These are phyloP conservation scores for Procavia capensis DNA, from an alignment of 2,113 vertebrate species.

Conservation along the genomic window DNA sequence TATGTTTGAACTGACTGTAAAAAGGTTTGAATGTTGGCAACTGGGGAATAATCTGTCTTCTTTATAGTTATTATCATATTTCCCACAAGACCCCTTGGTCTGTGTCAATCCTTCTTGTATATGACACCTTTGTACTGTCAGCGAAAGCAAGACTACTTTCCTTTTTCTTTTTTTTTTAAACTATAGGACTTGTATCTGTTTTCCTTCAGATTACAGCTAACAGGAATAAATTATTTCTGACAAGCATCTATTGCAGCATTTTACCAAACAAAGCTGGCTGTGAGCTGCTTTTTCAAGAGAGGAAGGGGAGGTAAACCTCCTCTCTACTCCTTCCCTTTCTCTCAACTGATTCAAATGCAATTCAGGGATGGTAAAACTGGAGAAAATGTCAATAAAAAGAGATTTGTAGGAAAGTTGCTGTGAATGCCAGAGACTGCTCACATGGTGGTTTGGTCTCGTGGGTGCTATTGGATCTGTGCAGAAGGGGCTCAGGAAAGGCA, in stretches of 20 bases:
- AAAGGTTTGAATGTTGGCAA: slow-evolving; percentile 96
- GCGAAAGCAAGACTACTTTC: slow-evolving; percentile 90
- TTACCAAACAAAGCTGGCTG: slow-evolving; percentile 85
- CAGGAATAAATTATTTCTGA: slow-evolving; percentile 90
- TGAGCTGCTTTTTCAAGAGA: slow-evolving; percentile 70
- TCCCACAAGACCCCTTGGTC: slow-evolving; percentile 94
- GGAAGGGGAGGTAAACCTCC: background rate
- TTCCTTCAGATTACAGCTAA: slow-evolving; percentile 88
- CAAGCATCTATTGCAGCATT: slow-evolving; percentile 82
- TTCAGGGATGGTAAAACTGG: slow-evolving; percentile 65
- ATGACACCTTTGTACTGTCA: slow-evolving; percentile 93
- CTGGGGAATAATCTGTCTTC: slow-evolving; percentile 96
- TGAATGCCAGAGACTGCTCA: background rate
- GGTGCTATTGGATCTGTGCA: background rate
- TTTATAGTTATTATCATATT: slow-evolving; percentile 98
- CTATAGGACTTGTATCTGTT: slow-evolving; percentile 88
- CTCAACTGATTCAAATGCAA: slow-evolving; percentile 75
- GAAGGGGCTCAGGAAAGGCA: background rate
- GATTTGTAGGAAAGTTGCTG: slow-evolving; percentile 64
- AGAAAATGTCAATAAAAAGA: slow-evolving; percentile 73
- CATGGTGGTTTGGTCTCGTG: background rate
- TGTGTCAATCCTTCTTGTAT: slow-evolving; percentile 94
- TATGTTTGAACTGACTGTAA: slow-evolving; percentile 98
- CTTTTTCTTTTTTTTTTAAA: slow-evolving; percentile 84
- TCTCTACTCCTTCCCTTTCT: slow-evolving; percentile 46